A percentile compares a stretch with the other conserved stretches of the same genome.
Evolutionary conservation across 2,113 vertebrate species (phyloP).

Genomic region (Pyrgilauda ruficollis): DNA sequence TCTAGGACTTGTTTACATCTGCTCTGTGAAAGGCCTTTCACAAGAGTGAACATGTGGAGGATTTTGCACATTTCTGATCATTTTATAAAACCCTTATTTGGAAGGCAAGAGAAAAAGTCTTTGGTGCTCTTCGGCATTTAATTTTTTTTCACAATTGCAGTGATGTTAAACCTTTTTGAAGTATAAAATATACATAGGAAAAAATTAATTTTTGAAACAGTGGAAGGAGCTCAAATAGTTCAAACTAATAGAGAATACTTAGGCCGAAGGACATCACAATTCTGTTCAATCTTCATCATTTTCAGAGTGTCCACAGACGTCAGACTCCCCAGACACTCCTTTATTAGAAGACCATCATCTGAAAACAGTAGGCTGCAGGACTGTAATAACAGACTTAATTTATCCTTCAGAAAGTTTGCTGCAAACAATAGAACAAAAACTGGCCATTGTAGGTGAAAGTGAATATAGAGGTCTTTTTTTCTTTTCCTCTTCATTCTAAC

Average conservation of each 20-base stretch:
- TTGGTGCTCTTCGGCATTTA: not conserved
- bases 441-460: not conserved
- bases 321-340: not conserved
- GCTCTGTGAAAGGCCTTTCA: not conserved
- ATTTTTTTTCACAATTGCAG: not conserved
- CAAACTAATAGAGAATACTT: not conserved
- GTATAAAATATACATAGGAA: not conserved
- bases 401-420: not conserved
- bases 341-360: not conserved
- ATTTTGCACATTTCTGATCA: not conserved
- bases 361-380: not conserved
- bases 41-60: not conserved
- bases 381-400: not conserved
- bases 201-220: not conserved
- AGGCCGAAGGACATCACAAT: not conserved
- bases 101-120: not conserved
- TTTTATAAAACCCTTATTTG: not conserved
- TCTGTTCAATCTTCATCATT: not conserved
- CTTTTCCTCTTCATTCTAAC: not conserved
- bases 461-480: not conserved
- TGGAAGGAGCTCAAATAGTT: not conserved
- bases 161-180: not conserved
- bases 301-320: not conserved
- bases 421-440: not conserved
- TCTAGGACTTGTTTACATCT: not conserved